Evolutionary conservation across 2,797 vertebrate species (phyloP).

Genomic region (Furcifer pardalis): DNA sequence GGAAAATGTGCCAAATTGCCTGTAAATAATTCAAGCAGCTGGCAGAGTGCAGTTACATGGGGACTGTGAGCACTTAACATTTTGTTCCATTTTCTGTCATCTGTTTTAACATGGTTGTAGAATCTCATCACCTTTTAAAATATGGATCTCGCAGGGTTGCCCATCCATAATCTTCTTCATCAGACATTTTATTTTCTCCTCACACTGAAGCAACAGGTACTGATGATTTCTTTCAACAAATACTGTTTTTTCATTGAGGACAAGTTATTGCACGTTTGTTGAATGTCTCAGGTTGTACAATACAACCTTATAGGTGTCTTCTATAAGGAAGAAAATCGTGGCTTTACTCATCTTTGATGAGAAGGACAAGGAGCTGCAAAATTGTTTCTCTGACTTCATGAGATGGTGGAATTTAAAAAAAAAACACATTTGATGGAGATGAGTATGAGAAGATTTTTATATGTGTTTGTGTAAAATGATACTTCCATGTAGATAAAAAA

Average conservation of each 20-base stretch:
- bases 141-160: constrained; percentile 50
- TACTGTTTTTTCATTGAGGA: constrained; percentile 20
- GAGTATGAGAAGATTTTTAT: no score
- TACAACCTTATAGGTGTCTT: background rate
- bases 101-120: constrained; percentile 42
- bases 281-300: background rate
- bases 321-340: background rate
- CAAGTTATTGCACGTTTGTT: background rate
- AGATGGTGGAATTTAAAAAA: no score
- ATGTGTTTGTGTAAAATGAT: no score
- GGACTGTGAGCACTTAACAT: background rate
- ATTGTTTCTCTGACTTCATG: no score
- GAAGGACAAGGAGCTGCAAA: no score
- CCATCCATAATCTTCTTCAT: constrained; percentile 48
- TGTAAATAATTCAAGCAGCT: constrained; percentile 35
- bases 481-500: no score
- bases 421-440: no score
- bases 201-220: background rate
- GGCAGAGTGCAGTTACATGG: constrained; percentile 45
- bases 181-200: background rate
- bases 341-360: no score
- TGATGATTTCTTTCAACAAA: constrained; percentile 21
- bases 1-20: constrained; percentile 27
- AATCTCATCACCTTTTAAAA: constrained; percentile 49
- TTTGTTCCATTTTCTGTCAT: constrained; percentile 32